Evolutionary conservation across 2,113 vertebrate genomes (phyloP).

Genomic region (Tetraodon nigroviridis): DNA sequence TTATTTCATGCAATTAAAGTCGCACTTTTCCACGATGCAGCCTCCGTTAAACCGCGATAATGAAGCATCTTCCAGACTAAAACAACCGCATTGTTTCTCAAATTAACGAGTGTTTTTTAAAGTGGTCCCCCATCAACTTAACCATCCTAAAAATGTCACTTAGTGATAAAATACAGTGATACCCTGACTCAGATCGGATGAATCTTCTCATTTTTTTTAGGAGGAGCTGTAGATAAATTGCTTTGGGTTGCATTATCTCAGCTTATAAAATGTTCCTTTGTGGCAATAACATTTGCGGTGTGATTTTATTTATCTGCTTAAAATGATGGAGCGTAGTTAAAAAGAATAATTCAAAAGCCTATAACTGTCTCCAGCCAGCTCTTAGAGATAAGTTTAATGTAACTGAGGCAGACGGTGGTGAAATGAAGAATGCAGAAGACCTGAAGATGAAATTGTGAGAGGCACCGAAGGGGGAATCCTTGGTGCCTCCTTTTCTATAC

Average conservation of each 20-base stretch:
- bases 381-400: slow-evolving; percentile 15
- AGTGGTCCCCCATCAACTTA: background rate
- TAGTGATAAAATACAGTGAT: too few species aligned
- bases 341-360: slow-evolving; percentile 19
- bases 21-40: too few species aligned
- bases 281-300: slow-evolving; percentile 24
- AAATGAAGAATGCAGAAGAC: slow-evolving; percentile 3
- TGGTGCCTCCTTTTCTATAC: slow-evolving; percentile 25
- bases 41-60: too few species aligned
- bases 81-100: background rate
- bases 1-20: too few species aligned
- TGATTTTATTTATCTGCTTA: slow-evolving; percentile 17
- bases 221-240: slow-evolving; percentile 8
- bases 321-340: slow-evolving; percentile 15
- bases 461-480: slow-evolving; percentile 5
- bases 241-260: slow-evolving; percentile 7
- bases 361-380: background rate
- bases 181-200: background rate
- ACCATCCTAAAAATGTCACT: too few species aligned
- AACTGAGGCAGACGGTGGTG: slow-evolving; percentile 15
- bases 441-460: background rate
- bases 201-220: slow-evolving; percentile 1
- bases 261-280: slow-evolving; percentile 12
- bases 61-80: background rate
- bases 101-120: slow-evolving; percentile 1